Base-by-base conservation (phyloP, 2,797 vertebrate species). In the Artibeus jamaicensis region DNA sequence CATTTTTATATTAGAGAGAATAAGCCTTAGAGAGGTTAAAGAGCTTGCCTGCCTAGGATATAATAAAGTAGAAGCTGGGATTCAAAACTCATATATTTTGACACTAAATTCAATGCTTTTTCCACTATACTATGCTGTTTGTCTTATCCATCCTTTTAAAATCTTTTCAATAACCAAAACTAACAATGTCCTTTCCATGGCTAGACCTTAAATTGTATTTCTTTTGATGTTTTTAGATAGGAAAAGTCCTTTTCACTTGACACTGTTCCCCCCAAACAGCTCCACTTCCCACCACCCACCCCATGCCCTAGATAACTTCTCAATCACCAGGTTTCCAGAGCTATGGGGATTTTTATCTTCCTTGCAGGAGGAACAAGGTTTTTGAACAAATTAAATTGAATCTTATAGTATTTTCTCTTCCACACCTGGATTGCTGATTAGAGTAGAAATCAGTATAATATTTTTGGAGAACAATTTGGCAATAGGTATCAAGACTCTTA, bases 331-430 rank as follows among this genome's bases (percentile, higher is more conserved):
- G 34, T 95, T 92, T 92, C 34, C 16, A 15, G 88, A 90, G 85
- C 85, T 78, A 53, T 42, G 68, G 5, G n/a, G 55, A 94, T 94
- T 50, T 95, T 97, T 95, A 83, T 96, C 93, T 96, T 95, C 70
- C 59, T 96, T 32, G 4, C n/a, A 82, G 74, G 93, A 96, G 68
- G 74, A 79, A 84, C 26, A 48, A 85, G 92, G 83, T 94, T 92
- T 97, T 92, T 93, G 85, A 97, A 87, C 93, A 96, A 95, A 94
- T 95, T 94, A 97, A 96, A 95, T 88, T 21, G 95, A 96, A 83
- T 92, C 73, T 93, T 86, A 62, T 84, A 92, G 92, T 50, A 74
- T 94, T 90, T 94, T 88, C 81, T 94, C 18, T 93, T 44, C 46
- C 73, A 67, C 85, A 77, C 89, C 29, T 93, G 95, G 73, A 94